Base-by-base conservation (phyloP, 2,113 vertebrate genomes). In the Morone chrysops region DNA sequence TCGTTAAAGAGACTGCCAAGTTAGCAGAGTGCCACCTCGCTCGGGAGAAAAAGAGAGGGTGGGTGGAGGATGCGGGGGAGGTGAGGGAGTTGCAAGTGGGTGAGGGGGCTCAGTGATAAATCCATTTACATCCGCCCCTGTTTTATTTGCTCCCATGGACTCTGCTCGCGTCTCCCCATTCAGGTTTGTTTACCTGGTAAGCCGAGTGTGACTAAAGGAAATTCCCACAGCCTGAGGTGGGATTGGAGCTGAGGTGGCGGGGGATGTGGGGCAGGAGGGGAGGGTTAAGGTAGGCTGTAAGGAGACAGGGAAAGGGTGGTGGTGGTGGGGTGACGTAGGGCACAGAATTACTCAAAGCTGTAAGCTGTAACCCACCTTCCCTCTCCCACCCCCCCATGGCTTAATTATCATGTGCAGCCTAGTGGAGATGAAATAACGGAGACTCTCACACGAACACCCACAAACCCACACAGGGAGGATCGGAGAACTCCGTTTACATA, bases 131-230 rank as follows among this genome's bases (percentile, higher is more conserved):
- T 93, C 93, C 94, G 93, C 92, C 82, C 89, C 89, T 95, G 90
- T 94, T 95, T 94, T 89, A 93, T 93, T 94, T 93, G 90, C 94
- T 93, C 94, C 90, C 87, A 83, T 90, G 87, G 92, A 91, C 90
- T 90, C 82, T 76, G 68, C 91, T 89, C 78, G 85, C 89, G 72
- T 91, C 92, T 90, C 92, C 93, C 89, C 88, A 94, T 95, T 91
- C 92, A 93, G 92, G 88, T 94, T 95, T 97, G 97, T 98, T 98
- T 98, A 97, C 96, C 96, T 97, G 96, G 93, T 94, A 97, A 97
- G 93, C 94, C 95, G 90, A 95, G 96, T 97, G 97, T 96, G 96
- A 97, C 96, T 95, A 96, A 97, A 97, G 95, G 95, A 97, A 96
- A 95, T 95, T 96, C 96, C 96, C 96, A 95, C 92, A 95, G 96